phyloP scores from a whole-genome alignment of 2,888 invertebrate species.

The Euproctis similis region DNA sequence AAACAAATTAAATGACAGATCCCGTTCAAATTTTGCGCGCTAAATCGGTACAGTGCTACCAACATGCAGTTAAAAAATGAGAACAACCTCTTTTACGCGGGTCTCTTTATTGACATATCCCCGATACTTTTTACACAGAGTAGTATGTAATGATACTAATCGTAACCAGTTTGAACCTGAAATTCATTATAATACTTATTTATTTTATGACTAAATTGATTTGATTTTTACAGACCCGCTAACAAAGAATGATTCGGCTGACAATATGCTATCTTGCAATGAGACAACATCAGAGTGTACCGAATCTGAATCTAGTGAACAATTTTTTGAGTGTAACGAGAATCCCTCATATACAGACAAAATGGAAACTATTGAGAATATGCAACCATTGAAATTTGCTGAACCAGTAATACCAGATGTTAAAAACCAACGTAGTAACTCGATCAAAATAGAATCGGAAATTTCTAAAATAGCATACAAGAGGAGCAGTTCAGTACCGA shows the following conservation, averaged over 20 bases:
- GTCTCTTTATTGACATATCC: too few species aligned
- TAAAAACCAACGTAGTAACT: constrained; percentile 40
- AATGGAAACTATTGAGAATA: constrained; percentile 45
- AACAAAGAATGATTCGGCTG: constrained; percentile 66
- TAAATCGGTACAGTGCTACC: too few species aligned
- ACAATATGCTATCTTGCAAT: constrained; percentile 68
- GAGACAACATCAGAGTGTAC: constrained; percentile 72
- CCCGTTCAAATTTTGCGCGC: too few species aligned
- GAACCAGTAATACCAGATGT: constrained; percentile 45
- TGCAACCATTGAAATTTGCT: constrained; percentile 43
- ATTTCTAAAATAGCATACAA: constrained; percentile 61
- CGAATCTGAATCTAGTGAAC: constrained; percentile 71
- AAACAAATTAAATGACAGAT: too few species aligned
- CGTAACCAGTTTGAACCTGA: too few species aligned
- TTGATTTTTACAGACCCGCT: constrained; percentile 53
- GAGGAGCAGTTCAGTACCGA: constrained; percentile 62
- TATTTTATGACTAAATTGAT: too few species aligned
- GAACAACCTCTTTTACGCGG: too few species aligned
- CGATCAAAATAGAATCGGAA: constrained; percentile 53
- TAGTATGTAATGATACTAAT: too few species aligned
- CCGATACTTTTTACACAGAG: too few species aligned
- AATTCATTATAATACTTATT: too few species aligned
- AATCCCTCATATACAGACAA: constrained; percentile 49
- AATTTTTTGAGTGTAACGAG: constrained; percentile 67
- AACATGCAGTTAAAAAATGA: too few species aligned